Evolutionary conservation across 2,797 vertebrate genomes (phyloP).

Genomic region (Iguana delicatissima): DNA sequence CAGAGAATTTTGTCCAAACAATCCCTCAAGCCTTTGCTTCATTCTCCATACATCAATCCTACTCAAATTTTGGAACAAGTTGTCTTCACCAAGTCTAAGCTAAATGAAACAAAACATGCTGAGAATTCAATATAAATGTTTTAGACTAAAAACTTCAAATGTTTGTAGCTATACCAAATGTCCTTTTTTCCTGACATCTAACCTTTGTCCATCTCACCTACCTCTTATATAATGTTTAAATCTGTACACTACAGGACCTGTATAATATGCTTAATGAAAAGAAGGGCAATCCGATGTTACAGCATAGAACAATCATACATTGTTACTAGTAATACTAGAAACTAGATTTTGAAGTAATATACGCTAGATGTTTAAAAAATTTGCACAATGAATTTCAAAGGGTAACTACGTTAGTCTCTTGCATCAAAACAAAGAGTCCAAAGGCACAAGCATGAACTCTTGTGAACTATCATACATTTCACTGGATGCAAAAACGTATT

Average conservation of each 20-base stretch:
- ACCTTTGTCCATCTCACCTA: background rate
- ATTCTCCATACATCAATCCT: background rate
- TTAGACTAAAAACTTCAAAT: background rate
- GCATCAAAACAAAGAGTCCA: background rate
- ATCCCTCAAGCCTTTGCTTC: background rate
- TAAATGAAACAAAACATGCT: no score
- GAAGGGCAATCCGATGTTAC: background rate
- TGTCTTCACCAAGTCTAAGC: background rate
- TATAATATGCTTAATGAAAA: background rate
- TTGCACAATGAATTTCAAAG: background rate
- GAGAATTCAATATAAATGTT: background rate
- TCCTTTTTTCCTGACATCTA: background rate
- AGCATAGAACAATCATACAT: background rate
- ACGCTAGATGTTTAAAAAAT: background rate
- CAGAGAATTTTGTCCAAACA: background rate
- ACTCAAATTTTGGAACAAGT: background rate
- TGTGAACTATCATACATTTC: background rate
- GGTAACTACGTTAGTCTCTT: no score
- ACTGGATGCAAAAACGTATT: background rate
- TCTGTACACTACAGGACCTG: background rate
- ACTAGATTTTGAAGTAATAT: background rate
- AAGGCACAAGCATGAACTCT: background rate
- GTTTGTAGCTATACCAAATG: background rate
- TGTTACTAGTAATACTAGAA: background rate
- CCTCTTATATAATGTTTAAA: background rate